Percentiles rank a stretch among this genome's conserved stretches.
Evolutionary conservation across 2,797 vertebrate species (phyloP).

Genomic region (Sebastes matsubarae): DNA sequence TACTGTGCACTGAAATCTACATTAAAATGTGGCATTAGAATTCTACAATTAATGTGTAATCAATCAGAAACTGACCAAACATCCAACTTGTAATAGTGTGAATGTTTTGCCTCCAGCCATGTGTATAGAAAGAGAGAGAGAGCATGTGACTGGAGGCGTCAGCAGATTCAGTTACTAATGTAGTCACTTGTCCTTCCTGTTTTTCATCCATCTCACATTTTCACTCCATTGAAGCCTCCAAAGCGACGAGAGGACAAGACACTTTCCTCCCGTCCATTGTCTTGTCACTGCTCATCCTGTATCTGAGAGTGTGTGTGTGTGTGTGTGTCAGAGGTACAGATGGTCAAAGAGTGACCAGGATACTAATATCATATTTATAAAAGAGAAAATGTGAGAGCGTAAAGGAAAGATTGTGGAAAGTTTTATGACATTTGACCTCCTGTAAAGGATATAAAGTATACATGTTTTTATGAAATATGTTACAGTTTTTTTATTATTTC

Average conservation of each 20-base stretch:
- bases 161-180: constrained; percentile 1
- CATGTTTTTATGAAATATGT: neutral
- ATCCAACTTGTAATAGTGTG: rapidly evolving
- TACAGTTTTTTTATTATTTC: neutral
- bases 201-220: constrained; percentile 46
- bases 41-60: neutral
- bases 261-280: constrained; percentile 41
- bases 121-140: neutral
- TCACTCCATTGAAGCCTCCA: constrained; percentile 20
- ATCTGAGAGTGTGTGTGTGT: neutral
- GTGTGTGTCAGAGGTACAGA: constrained; percentile 12
- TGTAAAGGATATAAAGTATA: neutral
- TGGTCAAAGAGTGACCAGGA: constrained; percentile 28
- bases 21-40: neutral
- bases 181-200: constrained; percentile 35
- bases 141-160: neutral
- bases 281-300: constrained; percentile 36
- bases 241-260: constrained; percentile 31
- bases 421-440: no score
- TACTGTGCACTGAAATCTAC: neutral
- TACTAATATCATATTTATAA: neutral
- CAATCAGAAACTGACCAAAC: neutral
- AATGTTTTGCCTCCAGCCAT: neutral
- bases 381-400: neutral
- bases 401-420: neutral